These are phyloP conservation scores for Brachycybe producta DNA, from an alignment of 2,888 invertebrate species.

Conservation along the genomic window DNA sequence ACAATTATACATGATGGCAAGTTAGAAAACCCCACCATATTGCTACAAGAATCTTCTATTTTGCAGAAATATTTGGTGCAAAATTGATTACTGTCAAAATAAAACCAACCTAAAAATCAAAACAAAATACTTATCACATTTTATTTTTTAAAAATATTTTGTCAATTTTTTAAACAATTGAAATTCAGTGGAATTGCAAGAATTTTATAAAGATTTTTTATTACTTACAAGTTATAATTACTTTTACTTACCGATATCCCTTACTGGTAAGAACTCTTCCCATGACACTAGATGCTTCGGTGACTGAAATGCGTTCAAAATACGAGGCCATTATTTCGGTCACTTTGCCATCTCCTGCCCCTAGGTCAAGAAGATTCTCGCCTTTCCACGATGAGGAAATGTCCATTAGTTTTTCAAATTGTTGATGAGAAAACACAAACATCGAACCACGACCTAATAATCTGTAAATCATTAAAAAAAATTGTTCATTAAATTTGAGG, in stretches of 20 bases:
- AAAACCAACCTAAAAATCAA: no score
- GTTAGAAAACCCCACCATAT: no score
- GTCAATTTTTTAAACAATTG: no score
- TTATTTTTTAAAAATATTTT: no score
- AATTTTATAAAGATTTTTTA: no score
- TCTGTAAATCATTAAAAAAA: conserved; percentile 39
- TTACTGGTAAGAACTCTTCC: conserved; percentile 57
- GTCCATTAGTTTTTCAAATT: conserved; percentile 53
- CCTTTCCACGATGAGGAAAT: conserved; percentile 31
- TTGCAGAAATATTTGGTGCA: no score
- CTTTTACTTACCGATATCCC: conserved; percentile 56
- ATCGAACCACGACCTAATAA: conserved; percentile 84
- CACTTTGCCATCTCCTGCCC: conserved; percentile 92
- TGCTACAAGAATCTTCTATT: no score
- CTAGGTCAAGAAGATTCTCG: conserved; percentile 56
- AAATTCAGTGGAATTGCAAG: no score
- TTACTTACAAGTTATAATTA: no score
- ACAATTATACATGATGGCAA: no score
- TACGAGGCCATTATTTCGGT: conserved; percentile 63
- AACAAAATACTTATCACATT: no score
- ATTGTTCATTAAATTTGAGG: not conserved
- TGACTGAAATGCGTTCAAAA: conserved; percentile 64
- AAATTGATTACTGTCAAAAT: no score
- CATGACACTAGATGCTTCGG: conserved; percentile 87
- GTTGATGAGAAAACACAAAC: conserved; percentile 82